A percentile compares a stretch with the other conserved stretches of the same genome.
These are phyloP conservation scores for Menidia menidia DNA, from an alignment of 2,797 vertebrate species.

Conservation along the genomic window DNA sequence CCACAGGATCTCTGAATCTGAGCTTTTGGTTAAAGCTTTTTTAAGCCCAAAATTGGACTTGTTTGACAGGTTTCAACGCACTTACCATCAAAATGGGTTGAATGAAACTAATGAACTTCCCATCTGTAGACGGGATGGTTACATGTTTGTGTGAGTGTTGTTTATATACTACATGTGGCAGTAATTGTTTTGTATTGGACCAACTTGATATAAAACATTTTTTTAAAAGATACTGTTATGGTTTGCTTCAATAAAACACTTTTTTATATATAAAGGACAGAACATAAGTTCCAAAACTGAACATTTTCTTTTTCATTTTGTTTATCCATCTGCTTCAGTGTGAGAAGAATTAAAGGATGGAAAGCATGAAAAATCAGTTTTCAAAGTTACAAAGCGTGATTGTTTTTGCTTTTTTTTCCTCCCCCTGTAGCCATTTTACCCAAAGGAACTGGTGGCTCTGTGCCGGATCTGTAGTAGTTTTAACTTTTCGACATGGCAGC, in stretches of 20 bases:
- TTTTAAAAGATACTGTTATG: background rate
- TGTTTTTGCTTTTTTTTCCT: background rate
- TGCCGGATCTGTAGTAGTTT: background rate
- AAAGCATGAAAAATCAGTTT: background rate
- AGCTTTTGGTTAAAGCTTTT: background rate
- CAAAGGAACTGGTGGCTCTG: background rate
- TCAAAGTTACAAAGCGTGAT: background rate
- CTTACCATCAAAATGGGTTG: too few relatives aligned
- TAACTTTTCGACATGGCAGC: constrained; percentile 23
- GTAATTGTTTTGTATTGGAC: background rate
- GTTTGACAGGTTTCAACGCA: background rate
- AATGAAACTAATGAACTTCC: background rate
- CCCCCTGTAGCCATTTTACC: constrained; percentile 23
- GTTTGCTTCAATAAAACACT: background rate
- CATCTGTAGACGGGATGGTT: too few relatives aligned
- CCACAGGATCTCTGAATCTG: background rate
- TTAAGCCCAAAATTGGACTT: background rate
- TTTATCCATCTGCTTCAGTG: background rate
- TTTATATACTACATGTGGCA: background rate
- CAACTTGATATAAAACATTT: too few relatives aligned
- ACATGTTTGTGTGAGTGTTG: background rate
- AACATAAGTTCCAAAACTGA: background rate
- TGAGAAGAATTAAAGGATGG: background rate
- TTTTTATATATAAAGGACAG: background rate
- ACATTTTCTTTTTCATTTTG: background rate